Evolutionary conservation across 2,797 vertebrate species (phyloP), one percentile per base, ranked within the genome.

Genomic region (Carapus acus): DNA sequence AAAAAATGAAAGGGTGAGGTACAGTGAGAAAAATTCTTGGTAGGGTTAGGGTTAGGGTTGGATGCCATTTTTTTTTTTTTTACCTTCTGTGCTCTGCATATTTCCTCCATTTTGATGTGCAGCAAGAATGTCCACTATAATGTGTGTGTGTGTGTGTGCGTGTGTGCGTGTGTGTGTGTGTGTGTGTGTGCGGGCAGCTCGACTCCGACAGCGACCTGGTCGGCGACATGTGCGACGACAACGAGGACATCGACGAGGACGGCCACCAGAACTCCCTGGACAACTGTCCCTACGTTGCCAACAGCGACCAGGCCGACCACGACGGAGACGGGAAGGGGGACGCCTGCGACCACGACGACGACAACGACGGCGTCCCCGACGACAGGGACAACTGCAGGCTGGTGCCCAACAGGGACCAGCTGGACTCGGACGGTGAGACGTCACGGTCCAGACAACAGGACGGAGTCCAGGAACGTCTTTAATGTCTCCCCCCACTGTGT

Each of bases 241-340:
- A 93, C 7, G 81, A 93, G 27, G 96, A 98, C 80, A 91, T 98
- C 1, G 96, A 98, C 16, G 94, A 95, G 39, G 96, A 98, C 6
- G 96, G 96, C 2, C 91, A 92, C 83, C 96, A 98, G 77, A 97
- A 98, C 84, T 94, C 92, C 59, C 85, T 98, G 53, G 96, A 98
- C 84, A 98, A 97, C 79, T 98, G 96, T 38, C 95, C 95, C 4
- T 98, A 96, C 79, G 79, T 97, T 23, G 71, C 94, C 65, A 98
- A 98, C 0, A 88, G 93, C 75, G 96, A 94, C 81, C 96, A 98
- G 81, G 94, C 92, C 0, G 96, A 98, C 79, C 96, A 98, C 0
- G 96, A 98, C 71, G 82, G 86, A 0, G 96, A 98, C 1, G 94
- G 96, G 8, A 87, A 84, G 77, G 96, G 95, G 0, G 96, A 98